A percentile compares a stretch with the other conserved stretches of the same genome.
Conservation (phyloP, 2,797 vertebrate genomes). For the Coregonus suidteri region DNA sequence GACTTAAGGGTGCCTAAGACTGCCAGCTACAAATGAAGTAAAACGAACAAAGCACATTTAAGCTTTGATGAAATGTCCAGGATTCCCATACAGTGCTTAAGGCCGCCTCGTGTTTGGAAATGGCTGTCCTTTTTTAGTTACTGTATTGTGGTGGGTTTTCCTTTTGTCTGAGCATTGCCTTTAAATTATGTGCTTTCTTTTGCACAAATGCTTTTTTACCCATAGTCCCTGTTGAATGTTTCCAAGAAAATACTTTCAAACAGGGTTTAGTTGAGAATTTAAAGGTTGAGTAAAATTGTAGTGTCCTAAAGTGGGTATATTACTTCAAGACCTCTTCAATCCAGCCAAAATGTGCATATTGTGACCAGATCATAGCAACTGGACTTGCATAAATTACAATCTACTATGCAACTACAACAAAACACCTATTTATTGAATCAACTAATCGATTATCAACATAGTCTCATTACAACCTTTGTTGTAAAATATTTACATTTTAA, state of each 20-base stretch:
- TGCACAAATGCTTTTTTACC: slow-evolving; percentile 22
- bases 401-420: slow-evolving; percentile 53
- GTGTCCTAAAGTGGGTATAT: slow-evolving; percentile 39
- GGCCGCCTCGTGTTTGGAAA: slow-evolving; percentile 38
- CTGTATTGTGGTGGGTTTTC: slow-evolving; percentile 17
- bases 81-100: slow-evolving; percentile 27
- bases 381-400: slow-evolving; percentile 56
- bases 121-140: slow-evolving; percentile 29
- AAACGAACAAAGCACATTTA: slow-evolving; percentile 52
- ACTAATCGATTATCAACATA: slow-evolving; percentile 12
- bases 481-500: not conserved
- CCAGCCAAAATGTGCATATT: slow-evolving; percentile 53
- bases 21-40: slow-evolving; percentile 61
- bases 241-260: slow-evolving; percentile 27
- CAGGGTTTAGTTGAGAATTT: slow-evolving; percentile 24
- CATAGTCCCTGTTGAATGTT: slow-evolving; percentile 11
- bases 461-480: too few relatives aligned
- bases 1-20: slow-evolving; percentile 46
- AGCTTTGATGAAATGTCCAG: slow-evolving; percentile 51
- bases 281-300: not conserved
- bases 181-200: slow-evolving; percentile 29
- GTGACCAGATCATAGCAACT: slow-evolving; percentile 65
- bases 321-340: slow-evolving; percentile 41
- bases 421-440: slow-evolving; percentile 51
- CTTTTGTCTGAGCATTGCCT: slow-evolving; percentile 1